A percentile compares a stretch with the other conserved stretches of the same genome.
Evolutionary conservation across 2,888 invertebrate genomes (phyloP).

Genomic region (Drosophila prostipennis): DNA sequence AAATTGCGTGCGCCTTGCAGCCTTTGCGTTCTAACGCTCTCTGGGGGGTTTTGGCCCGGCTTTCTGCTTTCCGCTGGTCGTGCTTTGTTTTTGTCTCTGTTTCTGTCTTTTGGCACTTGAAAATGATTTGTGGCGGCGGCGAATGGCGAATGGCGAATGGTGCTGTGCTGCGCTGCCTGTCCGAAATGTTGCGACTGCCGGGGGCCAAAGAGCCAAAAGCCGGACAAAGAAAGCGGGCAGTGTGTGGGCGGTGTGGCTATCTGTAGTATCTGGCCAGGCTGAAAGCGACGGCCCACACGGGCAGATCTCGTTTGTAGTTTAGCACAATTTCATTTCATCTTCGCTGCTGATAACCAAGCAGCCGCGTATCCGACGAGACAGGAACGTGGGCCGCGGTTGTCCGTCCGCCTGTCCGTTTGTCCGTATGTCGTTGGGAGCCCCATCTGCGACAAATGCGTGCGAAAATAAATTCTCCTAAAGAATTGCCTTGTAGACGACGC

Average conservation of each 20-base stretch:
- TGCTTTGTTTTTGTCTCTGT: conserved; percentile 27
- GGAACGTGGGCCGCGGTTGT: conserved; percentile 41
- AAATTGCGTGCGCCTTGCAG: conserved; percentile 49
- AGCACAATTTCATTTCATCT: conserved; percentile 78
- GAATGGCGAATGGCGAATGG: conserved; percentile 58
- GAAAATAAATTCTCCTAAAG: conserved; percentile 65
- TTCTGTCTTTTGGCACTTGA: conserved; percentile 66
- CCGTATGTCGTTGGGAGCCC: conserved; percentile 12
- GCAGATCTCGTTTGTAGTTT: conserved; percentile 76
- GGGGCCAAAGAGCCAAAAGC: conserved; percentile 13
- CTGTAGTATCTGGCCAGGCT: conserved; percentile 24
- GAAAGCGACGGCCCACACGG: conserved; percentile 63
- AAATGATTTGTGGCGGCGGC: conserved; percentile 76
- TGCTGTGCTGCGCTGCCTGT: conserved; percentile 55
- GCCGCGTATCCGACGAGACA: conserved; percentile 43
- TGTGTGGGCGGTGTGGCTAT: conserved; percentile 30
- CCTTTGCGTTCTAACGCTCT: conserved; percentile 57
- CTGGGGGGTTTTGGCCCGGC: conserved; percentile 41
- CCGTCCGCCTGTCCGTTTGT: conserved; percentile 14
- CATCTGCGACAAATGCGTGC: conserved; percentile 64
- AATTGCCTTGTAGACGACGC: conserved; percentile 21
- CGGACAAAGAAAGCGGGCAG: conserved; percentile 38
- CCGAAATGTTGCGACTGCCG: conserved; percentile 42
- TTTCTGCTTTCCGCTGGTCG: conserved; percentile 19
- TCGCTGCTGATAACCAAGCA: conserved; percentile 64